A percentile compares a stretch with the other conserved stretches of the same genome.
Evolutionary conservation across 1,140 invertebrate genomes (phyloP).

Genomic region (Lineus longissimus): DNA sequence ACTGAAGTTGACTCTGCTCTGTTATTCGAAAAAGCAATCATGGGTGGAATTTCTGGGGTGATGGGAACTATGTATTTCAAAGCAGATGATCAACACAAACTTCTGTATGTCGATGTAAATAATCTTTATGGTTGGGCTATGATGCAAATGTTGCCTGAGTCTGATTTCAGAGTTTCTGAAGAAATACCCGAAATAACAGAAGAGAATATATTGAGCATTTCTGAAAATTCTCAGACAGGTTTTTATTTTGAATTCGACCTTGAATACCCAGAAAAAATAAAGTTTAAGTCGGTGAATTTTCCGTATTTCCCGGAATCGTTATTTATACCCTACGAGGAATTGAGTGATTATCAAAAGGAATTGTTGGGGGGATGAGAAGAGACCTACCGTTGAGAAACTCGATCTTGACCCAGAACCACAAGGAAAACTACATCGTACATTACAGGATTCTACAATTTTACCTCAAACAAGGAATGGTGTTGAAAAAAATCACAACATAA

Average conservation of each 20-base stretch:
- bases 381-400: not conserved
- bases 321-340: not conserved
- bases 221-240: not conserved
- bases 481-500: not conserved
- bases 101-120: not conserved
- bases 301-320: not conserved
- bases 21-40: not conserved
- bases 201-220: not conserved
- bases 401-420: not conserved
- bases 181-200: not conserved
- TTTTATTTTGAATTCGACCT: not conserved
- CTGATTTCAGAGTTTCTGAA: not conserved
- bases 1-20: not conserved
- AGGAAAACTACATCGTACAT: not conserved
- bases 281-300: not conserved
- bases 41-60: not conserved
- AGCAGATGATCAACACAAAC: not conserved
- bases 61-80: not conserved
- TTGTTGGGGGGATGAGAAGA: not conserved
- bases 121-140: conserved; percentile 2
- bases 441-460: too few species aligned
- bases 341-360: conserved; percentile 3
- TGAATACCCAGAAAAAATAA: not conserved
- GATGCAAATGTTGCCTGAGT: not conserved
- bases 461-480: not conserved